Evolutionary conservation across 2,888 invertebrate genomes (phyloP).

Genomic region (Listrodromus nycthemerus): DNA sequence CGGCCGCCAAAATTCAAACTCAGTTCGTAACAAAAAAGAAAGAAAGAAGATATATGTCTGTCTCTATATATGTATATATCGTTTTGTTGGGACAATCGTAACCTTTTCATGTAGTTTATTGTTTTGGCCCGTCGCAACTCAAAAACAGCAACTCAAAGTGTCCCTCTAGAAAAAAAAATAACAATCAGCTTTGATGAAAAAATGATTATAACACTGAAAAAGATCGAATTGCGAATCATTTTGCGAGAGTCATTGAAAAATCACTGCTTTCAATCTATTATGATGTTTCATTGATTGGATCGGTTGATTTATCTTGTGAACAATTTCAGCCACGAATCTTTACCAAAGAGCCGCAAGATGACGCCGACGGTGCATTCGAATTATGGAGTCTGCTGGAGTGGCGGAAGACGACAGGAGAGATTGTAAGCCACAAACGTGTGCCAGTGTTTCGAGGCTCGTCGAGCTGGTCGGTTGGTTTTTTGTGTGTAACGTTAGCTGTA

Average conservation of each 20-base stretch:
- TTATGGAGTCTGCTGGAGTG: constrained; percentile 30
- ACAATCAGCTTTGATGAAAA: neutral
- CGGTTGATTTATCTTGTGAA: neutral
- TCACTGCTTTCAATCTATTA: neutral
- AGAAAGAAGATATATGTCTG: too few relatives aligned
- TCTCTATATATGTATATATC: too few relatives aligned
- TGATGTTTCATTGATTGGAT: neutral
- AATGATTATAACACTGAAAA: neutral
- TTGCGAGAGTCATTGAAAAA: neutral
- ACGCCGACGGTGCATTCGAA: neutral
- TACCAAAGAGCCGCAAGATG: neutral
- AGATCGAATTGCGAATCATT: neutral
- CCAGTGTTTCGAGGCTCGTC: constrained; percentile 60
- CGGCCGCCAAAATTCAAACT: neutral
- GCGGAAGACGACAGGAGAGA: neutral
- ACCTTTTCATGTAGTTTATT: too few relatives aligned
- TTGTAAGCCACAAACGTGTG: constrained; percentile 24
- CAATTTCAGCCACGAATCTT: neutral
- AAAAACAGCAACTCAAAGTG: too few relatives aligned
- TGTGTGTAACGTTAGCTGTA: neutral
- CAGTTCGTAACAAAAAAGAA: neutral
- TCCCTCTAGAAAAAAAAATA: too few relatives aligned
- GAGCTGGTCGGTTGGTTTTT: constrained; percentile 29
- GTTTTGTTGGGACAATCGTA: too few relatives aligned
- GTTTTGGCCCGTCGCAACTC: too few relatives aligned